These are phyloP conservation scores for Calliphora vomitoria DNA, from an alignment of 2,888 invertebrate species.

Conservation along the genomic window DNA sequence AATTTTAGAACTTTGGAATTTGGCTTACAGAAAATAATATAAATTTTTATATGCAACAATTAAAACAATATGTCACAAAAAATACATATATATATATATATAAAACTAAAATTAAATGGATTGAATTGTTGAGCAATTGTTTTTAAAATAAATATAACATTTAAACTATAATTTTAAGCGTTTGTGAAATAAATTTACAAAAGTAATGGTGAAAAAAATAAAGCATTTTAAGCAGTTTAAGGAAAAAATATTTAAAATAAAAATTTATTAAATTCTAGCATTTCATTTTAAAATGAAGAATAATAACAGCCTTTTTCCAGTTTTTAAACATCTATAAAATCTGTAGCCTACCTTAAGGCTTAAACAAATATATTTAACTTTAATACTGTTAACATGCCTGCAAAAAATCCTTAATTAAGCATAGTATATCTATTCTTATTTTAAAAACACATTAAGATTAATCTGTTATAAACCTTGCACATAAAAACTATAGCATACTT, in stretches of 20 bases:
- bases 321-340: background rate
- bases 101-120: conserved; percentile 29
- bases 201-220: background rate
- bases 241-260: background rate
- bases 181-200: background rate
- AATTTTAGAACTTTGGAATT: conserved; percentile 57
- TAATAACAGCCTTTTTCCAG: too few relatives aligned
- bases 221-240: background rate
- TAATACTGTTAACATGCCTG: too few relatives aligned
- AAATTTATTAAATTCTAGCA: too few relatives aligned
- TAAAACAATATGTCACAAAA: conserved; percentile 64
- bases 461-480: background rate
- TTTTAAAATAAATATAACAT: conserved; percentile 4
- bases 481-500: conserved; percentile 11
- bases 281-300: too few relatives aligned
- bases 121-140: conserved; percentile 31
- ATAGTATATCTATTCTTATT: background rate
- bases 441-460: background rate
- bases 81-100: background rate
- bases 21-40: conserved; percentile 23
- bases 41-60: conserved; percentile 69
- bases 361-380: background rate
- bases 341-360: background rate
- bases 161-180: conserved; percentile 11
- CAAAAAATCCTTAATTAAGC: too few relatives aligned